Conservation (phyloP, 2,888 invertebrate genomes). For the Ligdia adustata region DNA sequence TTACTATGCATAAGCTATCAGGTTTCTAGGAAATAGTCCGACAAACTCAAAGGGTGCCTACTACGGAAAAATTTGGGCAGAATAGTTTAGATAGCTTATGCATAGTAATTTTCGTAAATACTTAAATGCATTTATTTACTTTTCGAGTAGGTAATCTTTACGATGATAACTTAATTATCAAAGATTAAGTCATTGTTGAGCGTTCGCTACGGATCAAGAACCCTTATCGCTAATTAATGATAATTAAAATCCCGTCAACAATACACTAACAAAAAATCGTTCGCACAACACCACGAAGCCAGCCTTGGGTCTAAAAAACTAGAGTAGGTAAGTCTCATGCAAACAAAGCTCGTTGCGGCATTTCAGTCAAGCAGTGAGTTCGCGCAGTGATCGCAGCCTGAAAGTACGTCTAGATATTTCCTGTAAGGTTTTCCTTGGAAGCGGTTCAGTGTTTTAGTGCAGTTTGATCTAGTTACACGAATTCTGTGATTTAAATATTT, state of each 20-base stretch:
- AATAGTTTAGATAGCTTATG: too few species aligned
- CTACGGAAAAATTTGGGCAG: too few species aligned
- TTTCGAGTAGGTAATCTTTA: too few species aligned
- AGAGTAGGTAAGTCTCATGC: constrained; percentile 62
- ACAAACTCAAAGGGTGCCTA: too few species aligned
- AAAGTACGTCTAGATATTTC: constrained; percentile 40
- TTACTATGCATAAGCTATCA: too few species aligned
- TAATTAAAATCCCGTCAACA: constrained; percentile 37
- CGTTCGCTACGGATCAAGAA: constrained; percentile 21
- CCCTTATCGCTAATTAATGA: constrained; percentile 21
- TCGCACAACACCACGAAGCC: constrained; percentile 40
- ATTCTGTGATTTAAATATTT: too few species aligned
- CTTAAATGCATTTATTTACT: too few species aligned
- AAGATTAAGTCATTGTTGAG: constrained; percentile 9
- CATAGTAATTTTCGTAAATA: too few species aligned
- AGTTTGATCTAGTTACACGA: not conserved
- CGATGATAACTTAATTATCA: not conserved
- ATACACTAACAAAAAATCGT: constrained; percentile 50
- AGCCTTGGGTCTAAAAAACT: constrained; percentile 64
- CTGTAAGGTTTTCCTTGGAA: constrained; percentile 20
- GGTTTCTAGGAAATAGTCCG: too few species aligned
- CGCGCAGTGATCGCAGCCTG: constrained; percentile 59
- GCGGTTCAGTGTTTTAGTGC: not conserved
- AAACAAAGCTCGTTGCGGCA: constrained; percentile 67
- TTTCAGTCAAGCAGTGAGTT: constrained; percentile 52